Evolutionary conservation across 2,888 invertebrate species (phyloP).

Genomic region (Apeira syringaria): DNA sequence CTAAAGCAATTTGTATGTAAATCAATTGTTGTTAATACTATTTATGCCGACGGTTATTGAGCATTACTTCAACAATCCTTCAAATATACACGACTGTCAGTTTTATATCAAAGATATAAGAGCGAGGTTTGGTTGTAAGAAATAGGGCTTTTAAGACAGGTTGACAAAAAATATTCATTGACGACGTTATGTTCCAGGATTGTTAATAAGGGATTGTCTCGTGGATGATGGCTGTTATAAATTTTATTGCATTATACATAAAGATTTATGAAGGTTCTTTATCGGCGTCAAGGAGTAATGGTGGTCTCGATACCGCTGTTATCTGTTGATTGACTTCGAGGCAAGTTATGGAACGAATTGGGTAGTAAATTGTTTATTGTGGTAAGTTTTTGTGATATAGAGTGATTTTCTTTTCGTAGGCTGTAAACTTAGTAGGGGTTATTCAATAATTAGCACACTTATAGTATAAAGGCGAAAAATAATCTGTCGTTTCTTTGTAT

Average conservation of each 20-base stretch:
- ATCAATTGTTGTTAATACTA: slow-evolving; percentile 83
- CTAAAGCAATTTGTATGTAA: slow-evolving; percentile 84
- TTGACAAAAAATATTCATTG: slow-evolving; percentile 58
- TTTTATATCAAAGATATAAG: slow-evolving; percentile 38
- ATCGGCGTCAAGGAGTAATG: slow-evolving; percentile 48
- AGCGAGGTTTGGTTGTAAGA: slow-evolving; percentile 31
- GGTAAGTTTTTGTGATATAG: slow-evolving; percentile 18
- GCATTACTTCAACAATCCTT: slow-evolving; percentile 61
- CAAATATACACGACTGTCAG: slow-evolving; percentile 41
- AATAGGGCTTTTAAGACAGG: slow-evolving; percentile 41
- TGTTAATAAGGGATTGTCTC: slow-evolving; percentile 72
- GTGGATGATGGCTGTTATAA: slow-evolving; percentile 67
- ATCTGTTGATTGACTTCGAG: slow-evolving; percentile 32
- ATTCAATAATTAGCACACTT: no score
- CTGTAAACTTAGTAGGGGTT: no score
- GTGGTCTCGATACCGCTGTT: slow-evolving; percentile 16
- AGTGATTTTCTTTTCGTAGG: no score
- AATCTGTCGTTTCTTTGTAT: no score
- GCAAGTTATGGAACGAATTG: slow-evolving; percentile 26
- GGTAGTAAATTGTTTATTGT: slow-evolving; percentile 31
- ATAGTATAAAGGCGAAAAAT: no score
- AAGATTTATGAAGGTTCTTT: slow-evolving; percentile 61
- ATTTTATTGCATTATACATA: slow-evolving; percentile 79
- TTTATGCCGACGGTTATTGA: slow-evolving; percentile 81
- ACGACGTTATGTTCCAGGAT: slow-evolving; percentile 69